Evolutionary conservation across 1,140 invertebrate species (phyloP).

Genomic region (Psilanteris sp.): DNA sequence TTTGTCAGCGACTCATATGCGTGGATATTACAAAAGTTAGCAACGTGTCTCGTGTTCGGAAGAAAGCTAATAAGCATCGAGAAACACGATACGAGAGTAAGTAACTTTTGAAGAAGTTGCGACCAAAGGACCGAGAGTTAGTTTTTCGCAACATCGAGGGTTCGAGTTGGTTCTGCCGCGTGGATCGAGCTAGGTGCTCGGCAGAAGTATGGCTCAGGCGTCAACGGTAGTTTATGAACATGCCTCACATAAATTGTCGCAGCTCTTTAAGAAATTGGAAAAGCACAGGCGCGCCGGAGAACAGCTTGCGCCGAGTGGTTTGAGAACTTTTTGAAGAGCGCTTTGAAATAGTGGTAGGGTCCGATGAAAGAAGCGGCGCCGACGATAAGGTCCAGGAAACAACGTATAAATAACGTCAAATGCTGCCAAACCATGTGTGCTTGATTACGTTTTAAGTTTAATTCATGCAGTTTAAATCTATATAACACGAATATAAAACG

Average conservation of each 20-base stretch:
- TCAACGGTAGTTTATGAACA: constrained; percentile 79
- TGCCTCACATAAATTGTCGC: constrained; percentile 80
- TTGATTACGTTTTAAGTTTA: constrained; percentile 41
- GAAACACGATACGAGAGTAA: constrained; percentile 73
- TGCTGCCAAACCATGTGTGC: constrained; percentile 30
- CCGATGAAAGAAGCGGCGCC: constrained; percentile 42
- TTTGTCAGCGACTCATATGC: constrained; percentile 45
- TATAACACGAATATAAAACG: background rate
- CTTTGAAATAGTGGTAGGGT: constrained; percentile 60
- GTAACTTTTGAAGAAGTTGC: constrained; percentile 77
- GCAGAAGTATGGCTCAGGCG: constrained; percentile 59
- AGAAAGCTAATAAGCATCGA: constrained; percentile 78
- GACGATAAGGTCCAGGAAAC: constrained; percentile 49
- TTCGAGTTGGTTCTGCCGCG: constrained; percentile 22
- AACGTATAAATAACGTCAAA: constrained; percentile 58
- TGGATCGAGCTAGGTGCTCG: constrained; percentile 47
- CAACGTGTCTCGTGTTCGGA: constrained; percentile 47
- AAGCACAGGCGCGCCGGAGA: constrained; percentile 72
- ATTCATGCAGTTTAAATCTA: constrained; percentile 9
- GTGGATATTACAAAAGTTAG: constrained; percentile 76
- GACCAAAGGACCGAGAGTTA: constrained; percentile 38
- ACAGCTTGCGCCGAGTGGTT: constrained; percentile 79
- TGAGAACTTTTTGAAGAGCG: constrained; percentile 77
- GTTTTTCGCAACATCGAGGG: constrained; percentile 57
- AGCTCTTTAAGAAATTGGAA: constrained; percentile 81